A percentile compares a stretch with the other conserved stretches of the same genome.
These are phyloP conservation scores for Sibirionetta formosa DNA, from an alignment of 2,797 vertebrate genomes.

Conservation along the genomic window DNA sequence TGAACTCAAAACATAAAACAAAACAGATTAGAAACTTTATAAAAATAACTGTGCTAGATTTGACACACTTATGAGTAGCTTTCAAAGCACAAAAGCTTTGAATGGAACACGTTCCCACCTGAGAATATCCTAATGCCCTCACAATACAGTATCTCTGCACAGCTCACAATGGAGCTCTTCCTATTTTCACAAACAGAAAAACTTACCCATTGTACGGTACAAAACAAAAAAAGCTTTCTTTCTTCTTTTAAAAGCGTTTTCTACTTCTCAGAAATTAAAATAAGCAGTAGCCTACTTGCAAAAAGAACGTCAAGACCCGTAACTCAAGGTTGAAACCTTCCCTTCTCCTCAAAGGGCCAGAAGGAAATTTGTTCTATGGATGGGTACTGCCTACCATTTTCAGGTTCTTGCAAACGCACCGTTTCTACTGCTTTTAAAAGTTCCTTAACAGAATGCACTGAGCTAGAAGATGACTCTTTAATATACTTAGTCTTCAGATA, in stretches of 20 bases:
- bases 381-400: neutral
- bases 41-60: neutral
- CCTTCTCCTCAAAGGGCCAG: neutral
- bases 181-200: neutral
- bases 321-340: neutral
- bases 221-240: neutral
- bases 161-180: neutral
- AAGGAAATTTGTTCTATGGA: neutral
- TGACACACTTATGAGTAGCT: neutral
- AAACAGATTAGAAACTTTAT: slow-evolving; percentile 24
- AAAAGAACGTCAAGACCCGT: neutral
- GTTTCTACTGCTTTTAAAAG: neutral
- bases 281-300: neutral
- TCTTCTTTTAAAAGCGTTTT: neutral
- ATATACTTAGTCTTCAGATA: neutral
- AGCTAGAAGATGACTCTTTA: neutral
- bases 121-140: neutral
- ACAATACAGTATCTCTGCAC: neutral
- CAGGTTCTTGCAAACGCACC: neutral
- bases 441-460: neutral
- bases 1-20: slow-evolving; percentile 54
- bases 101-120: neutral
- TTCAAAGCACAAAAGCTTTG: slow-evolving; percentile 20
- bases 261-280: neutral
- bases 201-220: neutral